Evolutionary conservation across 2,888 invertebrate species (phyloP), one percentile per base, ranked within the genome.

Genomic region (Pseudolycoriella hygida): DNA sequence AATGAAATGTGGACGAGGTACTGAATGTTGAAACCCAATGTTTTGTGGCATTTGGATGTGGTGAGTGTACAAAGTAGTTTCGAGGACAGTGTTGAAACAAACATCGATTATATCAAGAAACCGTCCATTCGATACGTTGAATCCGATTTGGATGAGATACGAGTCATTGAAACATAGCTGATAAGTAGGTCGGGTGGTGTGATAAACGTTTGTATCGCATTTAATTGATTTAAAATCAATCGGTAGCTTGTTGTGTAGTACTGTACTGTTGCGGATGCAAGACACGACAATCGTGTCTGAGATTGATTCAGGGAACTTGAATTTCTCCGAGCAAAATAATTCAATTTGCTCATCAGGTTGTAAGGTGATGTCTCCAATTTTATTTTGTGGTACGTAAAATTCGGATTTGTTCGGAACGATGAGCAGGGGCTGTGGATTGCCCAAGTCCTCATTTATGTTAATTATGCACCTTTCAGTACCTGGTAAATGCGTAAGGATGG

Each of bases 371-470:
- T 53, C 51, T 2, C 64, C 62, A 1, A 52, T 31, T 0, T 43
- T 41, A 12, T 46, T 30, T 19, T 55, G 55, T 39, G 62, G 61
- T 30, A 57, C 50, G 56, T 59, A 59, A 48, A 58, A 60, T 18
- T 49, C 45, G 11, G 51, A 47, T 3, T 60, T 58, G 1, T 64
- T 59, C 0, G 67, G 62, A 40, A 58, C 61, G 2, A 78, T 55
- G 52, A 73, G 68, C 4, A 79, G 63, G 1, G 77, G 76, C 55
- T 77, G 77, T 0, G 72, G 73, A 47, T 69, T 68, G 1, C 65
- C 66, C 2, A 74, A 60, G 52, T 72, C 72, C 12, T 69, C 67
- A 40, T 67, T 64, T 2, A 67, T 58, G 40, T 65, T 63, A 45
- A 74, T 56, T 3, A 57, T 55, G 52, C 74, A 74, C 17, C 48